Evolutionary conservation across 2,797 vertebrate genomes (phyloP).

Genomic region (Lacerta viridis): DNA sequence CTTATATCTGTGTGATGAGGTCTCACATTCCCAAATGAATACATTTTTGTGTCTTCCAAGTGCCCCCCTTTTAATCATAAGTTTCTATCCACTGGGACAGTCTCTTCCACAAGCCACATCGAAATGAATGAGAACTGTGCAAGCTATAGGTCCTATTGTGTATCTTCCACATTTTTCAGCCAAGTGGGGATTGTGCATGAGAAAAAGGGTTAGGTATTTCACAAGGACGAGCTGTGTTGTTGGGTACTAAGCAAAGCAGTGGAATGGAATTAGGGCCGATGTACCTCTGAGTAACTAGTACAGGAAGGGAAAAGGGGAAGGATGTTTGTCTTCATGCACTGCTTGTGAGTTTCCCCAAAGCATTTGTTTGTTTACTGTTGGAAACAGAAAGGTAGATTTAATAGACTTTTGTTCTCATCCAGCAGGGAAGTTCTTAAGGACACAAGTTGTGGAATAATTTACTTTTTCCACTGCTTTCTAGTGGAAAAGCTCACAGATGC

Average conservation of each 20-base stretch:
- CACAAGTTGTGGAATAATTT: constrained; percentile 49
- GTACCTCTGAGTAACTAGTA: not conserved
- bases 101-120: no score
- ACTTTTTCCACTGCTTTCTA: constrained; percentile 54
- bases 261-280: not conserved
- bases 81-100: no score
- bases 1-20: not conserved
- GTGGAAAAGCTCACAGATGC: constrained; percentile 55
- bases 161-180: no score
- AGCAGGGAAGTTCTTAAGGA: not conserved
- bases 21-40: no score
- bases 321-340: not conserved
- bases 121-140: no score
- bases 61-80: no score
- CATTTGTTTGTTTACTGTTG: not conserved
- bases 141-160: no score
- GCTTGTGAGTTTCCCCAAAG: not conserved
- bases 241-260: not conserved
- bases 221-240: no score
- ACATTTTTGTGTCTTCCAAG: no score
- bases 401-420: constrained; percentile 3
- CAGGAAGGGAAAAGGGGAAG: not conserved
- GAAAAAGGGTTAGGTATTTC: not conserved
- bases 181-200: no score
- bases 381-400: not conserved